These are phyloP conservation scores for Maniola hyperantus DNA, from an alignment of 2,888 invertebrate species.

Conservation along the genomic window DNA sequence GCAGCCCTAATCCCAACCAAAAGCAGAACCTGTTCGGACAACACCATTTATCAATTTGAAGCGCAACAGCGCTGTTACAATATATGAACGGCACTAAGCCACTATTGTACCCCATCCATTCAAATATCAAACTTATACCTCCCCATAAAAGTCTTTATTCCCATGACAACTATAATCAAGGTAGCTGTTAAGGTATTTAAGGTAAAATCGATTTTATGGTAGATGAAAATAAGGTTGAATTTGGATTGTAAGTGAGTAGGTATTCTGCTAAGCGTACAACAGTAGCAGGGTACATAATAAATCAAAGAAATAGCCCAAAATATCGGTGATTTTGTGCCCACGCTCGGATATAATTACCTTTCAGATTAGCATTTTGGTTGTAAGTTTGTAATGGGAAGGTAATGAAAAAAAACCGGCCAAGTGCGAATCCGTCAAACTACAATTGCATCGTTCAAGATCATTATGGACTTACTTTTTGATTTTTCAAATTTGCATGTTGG, in stretches of 20 bases:
- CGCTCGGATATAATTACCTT: conserved; percentile 37
- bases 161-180: background rate
- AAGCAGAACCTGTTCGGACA: conserved; percentile 33
- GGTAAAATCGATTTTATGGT: background rate
- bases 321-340: conserved; percentile 59
- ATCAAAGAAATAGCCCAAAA: conserved; percentile 64
- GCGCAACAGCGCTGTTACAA: conserved; percentile 29
- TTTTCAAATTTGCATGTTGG: too few relatives aligned
- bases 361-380: conserved; percentile 33
- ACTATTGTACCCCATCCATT: background rate
- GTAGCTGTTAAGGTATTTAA: background rate
- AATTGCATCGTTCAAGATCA: too few relatives aligned
- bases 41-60: conserved; percentile 39
- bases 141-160: background rate
- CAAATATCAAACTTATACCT: background rate
- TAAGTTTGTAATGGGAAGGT: conserved; percentile 25
- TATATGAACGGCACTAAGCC: conserved; percentile 22
- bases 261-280: conserved; percentile 23
- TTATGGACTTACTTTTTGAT: too few relatives aligned
- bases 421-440: too few relatives aligned
- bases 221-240: background rate
- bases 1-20: conserved; percentile 21
- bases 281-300: conserved; percentile 54
- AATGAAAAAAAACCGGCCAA: conserved; percentile 19
- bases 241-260: background rate